Base-by-base conservation (phyloP, 2,797 vertebrate genomes). In the Hemibagrus guttatus region DNA sequence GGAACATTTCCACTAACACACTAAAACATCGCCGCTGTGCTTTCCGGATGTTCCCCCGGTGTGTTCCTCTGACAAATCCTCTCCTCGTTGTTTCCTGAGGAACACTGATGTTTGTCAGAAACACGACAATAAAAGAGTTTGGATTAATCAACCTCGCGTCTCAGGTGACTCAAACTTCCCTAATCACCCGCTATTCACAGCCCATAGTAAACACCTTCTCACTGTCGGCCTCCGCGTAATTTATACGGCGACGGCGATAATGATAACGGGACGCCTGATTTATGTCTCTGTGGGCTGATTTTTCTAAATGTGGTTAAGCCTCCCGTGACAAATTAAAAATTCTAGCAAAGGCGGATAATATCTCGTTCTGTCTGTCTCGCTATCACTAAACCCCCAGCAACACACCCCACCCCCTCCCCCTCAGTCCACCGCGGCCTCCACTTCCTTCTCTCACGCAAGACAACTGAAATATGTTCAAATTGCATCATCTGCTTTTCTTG, bases 261-360 rank as follows among this genome's bases (percentile, higher is more conserved):
- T 84, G 84, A 74, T 86, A 84, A 87, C 66, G 54, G 39, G 74
- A 81, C 4, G 72, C 72, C 46, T 87, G 78, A 71, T 87, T 87
- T 88, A 86, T 86, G 61, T 75, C 83, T 87, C 79, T 85, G 83
- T 83, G 64, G 75, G 54, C 23, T 54, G 83, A 81, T 64, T 84
- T 84, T 87, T 80, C 63, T 84, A 83, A 83, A 79, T 2, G 31
- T 16, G 56, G 31, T 39, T 39, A 80, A 81, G 19, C 31, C 58
- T 63, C 23, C 59, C 63, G 78, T 46, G 78, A 35, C 59, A 46
- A 63, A 81, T 66, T 54, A 39, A 46, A 46, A 81, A 81, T 42
- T 63, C 35, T n/a, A n/a, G 35, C 12, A 1, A 39, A 11, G 58
- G n/a, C 23, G 56, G 74, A 76, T 56, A 31, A 26, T 21, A 76